Evolutionary conservation across 2,113 vertebrate species (phyloP).

Genomic region (Neomonachus schauinslandi): DNA sequence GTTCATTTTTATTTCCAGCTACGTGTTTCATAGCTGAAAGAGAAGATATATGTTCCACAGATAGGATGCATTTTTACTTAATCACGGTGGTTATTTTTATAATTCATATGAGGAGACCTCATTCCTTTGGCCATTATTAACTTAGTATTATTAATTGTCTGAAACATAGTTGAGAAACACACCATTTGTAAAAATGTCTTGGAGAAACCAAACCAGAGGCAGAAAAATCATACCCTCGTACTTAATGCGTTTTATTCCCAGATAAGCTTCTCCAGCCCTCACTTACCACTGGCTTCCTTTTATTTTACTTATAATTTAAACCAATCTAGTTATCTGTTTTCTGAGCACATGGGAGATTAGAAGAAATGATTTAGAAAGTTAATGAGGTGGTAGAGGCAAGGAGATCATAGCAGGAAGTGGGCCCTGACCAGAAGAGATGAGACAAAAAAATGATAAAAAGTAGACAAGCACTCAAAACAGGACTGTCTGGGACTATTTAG

Average conservation of each 20-base stretch:
- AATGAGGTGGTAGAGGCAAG: not conserved
- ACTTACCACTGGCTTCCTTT: not conserved
- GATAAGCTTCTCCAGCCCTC: not conserved
- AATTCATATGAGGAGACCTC: slow-evolving; percentile 44
- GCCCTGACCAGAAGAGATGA: not conserved
- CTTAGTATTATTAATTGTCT: slow-evolving; percentile 45
- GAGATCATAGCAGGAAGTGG: not conserved
- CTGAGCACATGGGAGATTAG: not conserved
- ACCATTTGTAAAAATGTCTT: slow-evolving; percentile 29
- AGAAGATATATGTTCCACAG: not conserved
- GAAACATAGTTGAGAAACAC: slow-evolving; percentile 24
- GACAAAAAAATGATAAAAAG: not conserved
- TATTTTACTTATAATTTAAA: slow-evolving; percentile 44
- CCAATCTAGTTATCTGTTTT: slow-evolving; percentile 37
- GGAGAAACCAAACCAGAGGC: not conserved
- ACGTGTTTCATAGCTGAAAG: not conserved
- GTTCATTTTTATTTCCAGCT: slow-evolving; percentile 13
- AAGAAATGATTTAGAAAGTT: slow-evolving; percentile 54
- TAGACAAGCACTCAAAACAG: not conserved
- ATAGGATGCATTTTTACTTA: not conserved
- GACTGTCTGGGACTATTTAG: not conserved
- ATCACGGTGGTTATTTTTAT: slow-evolving; percentile 36
- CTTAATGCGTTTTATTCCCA: not conserved
- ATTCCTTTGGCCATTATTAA: slow-evolving; percentile 57
- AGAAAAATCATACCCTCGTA: not conserved